Evolutionary conservation across 1,140 invertebrate species (phyloP), one percentile per base, ranked within the genome.

Genomic region (Euborellia annulipes): DNA sequence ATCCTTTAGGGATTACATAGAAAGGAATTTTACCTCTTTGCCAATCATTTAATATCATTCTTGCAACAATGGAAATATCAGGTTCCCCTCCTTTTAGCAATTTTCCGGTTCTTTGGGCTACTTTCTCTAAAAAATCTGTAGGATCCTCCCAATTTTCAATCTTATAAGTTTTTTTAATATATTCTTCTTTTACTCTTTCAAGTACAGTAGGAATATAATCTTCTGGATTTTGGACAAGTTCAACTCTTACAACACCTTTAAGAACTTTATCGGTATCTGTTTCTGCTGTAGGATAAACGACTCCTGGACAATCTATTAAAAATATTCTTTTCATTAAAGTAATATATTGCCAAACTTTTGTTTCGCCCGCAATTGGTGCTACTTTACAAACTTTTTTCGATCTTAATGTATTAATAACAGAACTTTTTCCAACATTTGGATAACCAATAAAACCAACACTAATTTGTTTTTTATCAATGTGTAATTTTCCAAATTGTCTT

Each of bases 261-360:
- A 98, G 65, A 34, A 99, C 92, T 63, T 96, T 93, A 54, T 98
- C 93, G 1, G 85, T 84, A 53, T 97, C 92, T 7, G 71, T 69
- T 66, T 94, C 92, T 36, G 82, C 76, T 3, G 84, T 84, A 11
- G 92, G 91, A 69, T 97, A 95, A 18, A 99, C 96, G 50, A 99
- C 83, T 36, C 95, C 96, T 18, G 96, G 96, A 71, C 95, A 99
- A 72, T 99, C 96, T 52, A 99, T 98, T 3, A 99, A 66, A 60
- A 89, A 99, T 55, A 99, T 98, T 52, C 86, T 73, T 52, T 81
- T 79, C 94, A 98, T 99, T 19, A 99, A 63, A 1, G 93, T 96
- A 40, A 99, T 94, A 60, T 98, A 99, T 60, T 99, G 96, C 96
- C 96, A 99, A 1, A 93, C 88, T 74, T 98, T 98, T 0, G 96